Base-by-base conservation (phyloP, 2,113 vertebrate species). In the Scortum barcoo region DNA sequence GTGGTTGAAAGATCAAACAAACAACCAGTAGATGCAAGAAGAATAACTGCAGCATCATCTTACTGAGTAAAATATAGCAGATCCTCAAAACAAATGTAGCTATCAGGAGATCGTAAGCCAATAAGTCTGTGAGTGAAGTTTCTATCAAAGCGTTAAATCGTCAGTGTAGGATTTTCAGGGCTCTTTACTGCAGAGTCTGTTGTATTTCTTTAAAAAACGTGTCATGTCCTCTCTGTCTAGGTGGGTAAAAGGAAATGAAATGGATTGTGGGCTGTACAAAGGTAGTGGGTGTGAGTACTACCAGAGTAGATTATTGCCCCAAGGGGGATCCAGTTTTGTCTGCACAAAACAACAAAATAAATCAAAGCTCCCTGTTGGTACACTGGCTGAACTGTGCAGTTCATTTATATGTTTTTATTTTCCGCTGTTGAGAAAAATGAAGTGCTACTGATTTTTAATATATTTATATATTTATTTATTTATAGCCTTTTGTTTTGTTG, bases 321-420 rank as follows among this genome's bases (percentile, higher is more conserved):
- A 83, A 88, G 86, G 90, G 85, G 73, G 72, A 90, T 90, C 74
- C 58, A 74, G 78, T 93, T 91, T 91, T 91, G 89, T 92, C 90
- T 91, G 80, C 68, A 76, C 83, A 90, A 90, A 93, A 92, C 85
- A 92, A 90, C 92, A 90, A 92, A 91, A 93, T 93, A 91, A 91
- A 93, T 94, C 90, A 90, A 89, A 89, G 83, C 86, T 87, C 81
- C 80, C 58, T 78, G 80, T 81, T 79, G 88, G 80, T 83, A 69
- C 83, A 76, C 81, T 86, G 88, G 87, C 88, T 90, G 69, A 88
- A 89, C 82, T 82, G 66, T 66, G 48, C 46, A 81, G 80, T 85
- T 88, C 68, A 89, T 88, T 92, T 92, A 88, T 90, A 70, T 89
- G 80, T 76, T 90, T 90, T 85, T 91, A 81, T 87, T 89, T 90